A percentile compares a stretch with the other conserved stretches of the same genome.
Evolutionary conservation across 2,797 vertebrate species (phyloP).

Genomic region (Cichlasoma orientale): DNA sequence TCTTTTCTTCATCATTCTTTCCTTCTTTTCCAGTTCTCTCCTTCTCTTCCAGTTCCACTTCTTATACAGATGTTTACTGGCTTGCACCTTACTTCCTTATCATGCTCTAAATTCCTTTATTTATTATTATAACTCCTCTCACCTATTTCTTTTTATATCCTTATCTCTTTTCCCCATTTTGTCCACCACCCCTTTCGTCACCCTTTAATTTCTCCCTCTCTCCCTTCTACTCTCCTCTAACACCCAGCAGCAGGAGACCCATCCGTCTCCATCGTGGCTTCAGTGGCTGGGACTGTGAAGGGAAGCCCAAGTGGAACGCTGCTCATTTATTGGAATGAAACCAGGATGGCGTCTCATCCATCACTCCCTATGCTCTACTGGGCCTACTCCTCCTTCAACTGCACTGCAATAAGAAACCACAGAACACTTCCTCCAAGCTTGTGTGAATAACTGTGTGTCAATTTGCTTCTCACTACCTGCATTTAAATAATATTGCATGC

Average conservation of each 20-base stretch:
- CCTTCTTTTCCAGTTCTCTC: neutral
- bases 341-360: constrained; percentile 75
- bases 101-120: constrained; percentile 5
- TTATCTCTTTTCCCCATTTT: constrained; percentile 4
- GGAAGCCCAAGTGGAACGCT: constrained; percentile 79
- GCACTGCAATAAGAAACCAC: constrained; percentile 52
- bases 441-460: constrained; percentile 23
- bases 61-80: neutral
- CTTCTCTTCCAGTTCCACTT: constrained; percentile 1
- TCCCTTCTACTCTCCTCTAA: constrained; percentile 44
- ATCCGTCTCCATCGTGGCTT: constrained; percentile 74
- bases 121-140: neutral
- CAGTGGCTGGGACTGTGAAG: constrained; percentile 64
- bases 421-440: constrained; percentile 35
- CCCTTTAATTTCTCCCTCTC: constrained; percentile 43
- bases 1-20: constrained; percentile 8
- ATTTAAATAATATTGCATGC: neutral
- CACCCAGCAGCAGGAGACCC: constrained; percentile 60
- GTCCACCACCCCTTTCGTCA: constrained; percentile 27
- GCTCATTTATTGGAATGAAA: constrained; percentile 83
- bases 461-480: constrained; percentile 8
- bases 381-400: constrained; percentile 57
- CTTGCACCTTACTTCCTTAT: neutral
- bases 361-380: constrained; percentile 67
- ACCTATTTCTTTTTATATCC: constrained; percentile 3